A percentile compares a stretch with the other conserved stretches of the same genome.
phyloP scores from a whole-genome alignment of 2,113 vertebrate species.

The Cavia porcellus region DNA sequence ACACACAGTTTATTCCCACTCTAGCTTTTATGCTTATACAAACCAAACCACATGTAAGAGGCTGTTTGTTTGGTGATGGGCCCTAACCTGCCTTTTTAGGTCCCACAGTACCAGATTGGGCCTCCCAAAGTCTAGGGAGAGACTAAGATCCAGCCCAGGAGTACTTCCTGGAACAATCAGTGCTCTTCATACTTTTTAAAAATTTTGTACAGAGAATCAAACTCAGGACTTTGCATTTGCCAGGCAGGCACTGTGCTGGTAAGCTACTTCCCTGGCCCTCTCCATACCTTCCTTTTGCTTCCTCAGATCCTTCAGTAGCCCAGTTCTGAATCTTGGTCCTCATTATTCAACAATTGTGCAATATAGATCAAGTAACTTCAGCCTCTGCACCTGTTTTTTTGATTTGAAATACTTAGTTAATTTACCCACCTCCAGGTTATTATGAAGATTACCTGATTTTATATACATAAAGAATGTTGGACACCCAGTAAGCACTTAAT shows the following conservation, averaged over 20 bases:
- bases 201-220: no score
- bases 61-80: neutral
- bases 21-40: neutral
- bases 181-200: neutral
- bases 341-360: neutral
- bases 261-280: no score
- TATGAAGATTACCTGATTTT: conserved; percentile 52
- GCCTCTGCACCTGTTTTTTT: neutral
- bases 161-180: neutral
- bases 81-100: neutral
- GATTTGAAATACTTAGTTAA: conserved; percentile 36
- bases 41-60: neutral
- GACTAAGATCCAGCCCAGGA: neutral
- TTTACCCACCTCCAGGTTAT: neutral
- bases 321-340: neutral
- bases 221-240: no score
- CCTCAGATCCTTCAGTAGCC: neutral
- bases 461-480: neutral
- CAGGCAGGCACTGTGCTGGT: no score
- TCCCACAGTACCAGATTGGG: neutral
- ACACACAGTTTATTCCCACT: neutral
- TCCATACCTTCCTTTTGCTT: neutral
- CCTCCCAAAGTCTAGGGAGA: neutral
- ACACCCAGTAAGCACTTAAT: conserved; percentile 33
- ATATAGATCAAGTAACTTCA: conserved; percentile 33